A percentile compares a stretch with the other conserved stretches of the same genome.
Conservation (phyloP, 2,888 invertebrate species). For the Ichneumon xanthorius region DNA sequence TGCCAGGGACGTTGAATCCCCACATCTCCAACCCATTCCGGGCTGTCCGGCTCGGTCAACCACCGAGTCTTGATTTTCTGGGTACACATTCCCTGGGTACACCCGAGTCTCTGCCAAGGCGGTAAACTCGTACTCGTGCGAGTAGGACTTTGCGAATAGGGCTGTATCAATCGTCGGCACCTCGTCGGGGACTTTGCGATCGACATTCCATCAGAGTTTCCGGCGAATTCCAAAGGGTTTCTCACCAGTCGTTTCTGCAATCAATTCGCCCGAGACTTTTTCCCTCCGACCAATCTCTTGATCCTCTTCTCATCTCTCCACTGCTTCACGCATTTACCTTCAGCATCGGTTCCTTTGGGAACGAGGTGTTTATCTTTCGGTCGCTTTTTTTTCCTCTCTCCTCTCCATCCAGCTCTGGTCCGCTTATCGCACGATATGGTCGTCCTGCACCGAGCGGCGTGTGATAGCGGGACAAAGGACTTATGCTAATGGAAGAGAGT, state of each 20-base stretch:
- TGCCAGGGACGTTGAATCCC: conserved; percentile 67
- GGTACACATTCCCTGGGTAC: background rate
- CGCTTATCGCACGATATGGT: conserved; percentile 42
- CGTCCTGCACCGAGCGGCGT: conserved; percentile 26
- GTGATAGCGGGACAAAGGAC: conserved; percentile 65
- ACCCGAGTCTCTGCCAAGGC: conserved; percentile 5
- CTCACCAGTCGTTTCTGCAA: conserved; percentile 4
- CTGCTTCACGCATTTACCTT: conserved; percentile 23
- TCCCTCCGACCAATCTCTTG: background rate
- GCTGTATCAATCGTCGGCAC: background rate
- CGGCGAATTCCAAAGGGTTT: background rate
- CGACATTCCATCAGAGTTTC: background rate
- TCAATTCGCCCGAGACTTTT: background rate
- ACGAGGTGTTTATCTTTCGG: conserved; percentile 1
- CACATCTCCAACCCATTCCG: conserved; percentile 45
- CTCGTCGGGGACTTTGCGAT: background rate
- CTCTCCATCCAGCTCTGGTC: conserved; percentile 11
- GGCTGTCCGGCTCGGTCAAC: conserved; percentile 38
- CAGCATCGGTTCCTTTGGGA: conserved; percentile 8
- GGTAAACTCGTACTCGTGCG: background rate
- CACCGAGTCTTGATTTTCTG: conserved; percentile 40
- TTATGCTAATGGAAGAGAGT: conserved; percentile 68
- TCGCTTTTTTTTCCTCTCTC: conserved; percentile 8
- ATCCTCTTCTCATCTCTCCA: conserved; percentile 6
- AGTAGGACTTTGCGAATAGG: background rate